These are phyloP conservation scores for Neodiprion lecontei DNA, from an alignment of 1,140 invertebrate species.

Conservation along the genomic window DNA sequence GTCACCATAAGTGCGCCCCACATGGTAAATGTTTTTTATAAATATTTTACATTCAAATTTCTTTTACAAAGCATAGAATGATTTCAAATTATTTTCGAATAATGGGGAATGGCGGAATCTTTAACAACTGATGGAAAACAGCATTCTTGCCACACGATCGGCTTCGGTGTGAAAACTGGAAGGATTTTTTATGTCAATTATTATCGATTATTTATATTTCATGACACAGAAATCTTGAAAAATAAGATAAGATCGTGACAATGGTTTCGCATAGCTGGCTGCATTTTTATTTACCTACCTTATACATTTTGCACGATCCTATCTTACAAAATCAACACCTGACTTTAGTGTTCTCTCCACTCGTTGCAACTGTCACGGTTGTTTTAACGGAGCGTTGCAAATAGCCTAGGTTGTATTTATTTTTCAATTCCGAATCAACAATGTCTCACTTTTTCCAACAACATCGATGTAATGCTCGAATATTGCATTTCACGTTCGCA, in stretches of 20 bases:
- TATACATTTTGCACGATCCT: neutral
- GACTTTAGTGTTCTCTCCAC: no score
- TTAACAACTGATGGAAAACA: neutral
- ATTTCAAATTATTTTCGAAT: no score
- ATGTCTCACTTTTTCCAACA: no score
- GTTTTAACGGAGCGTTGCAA: no score
- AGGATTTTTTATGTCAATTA: neutral
- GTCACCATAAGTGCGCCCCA: conserved; percentile 98
- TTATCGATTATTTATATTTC: neutral
- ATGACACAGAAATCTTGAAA: neutral
- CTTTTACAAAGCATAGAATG: no score
- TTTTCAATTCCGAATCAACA: no score
- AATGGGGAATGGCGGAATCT: neutral
- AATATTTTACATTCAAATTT: neutral
- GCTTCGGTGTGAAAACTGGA: neutral
- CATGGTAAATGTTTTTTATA: conserved; percentile 75
- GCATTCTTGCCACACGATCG: neutral
- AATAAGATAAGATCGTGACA: neutral
- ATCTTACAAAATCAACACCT: neutral
- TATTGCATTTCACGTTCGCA: no score
- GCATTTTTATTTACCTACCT: neutral
- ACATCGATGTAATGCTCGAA: no score
- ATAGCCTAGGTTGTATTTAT: no score
- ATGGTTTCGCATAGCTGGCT: neutral
- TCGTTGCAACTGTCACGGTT: no score